These are phyloP conservation scores for Luehdorfia chinensis DNA, from an alignment of 1,140 invertebrate species.

Conservation along the genomic window DNA sequence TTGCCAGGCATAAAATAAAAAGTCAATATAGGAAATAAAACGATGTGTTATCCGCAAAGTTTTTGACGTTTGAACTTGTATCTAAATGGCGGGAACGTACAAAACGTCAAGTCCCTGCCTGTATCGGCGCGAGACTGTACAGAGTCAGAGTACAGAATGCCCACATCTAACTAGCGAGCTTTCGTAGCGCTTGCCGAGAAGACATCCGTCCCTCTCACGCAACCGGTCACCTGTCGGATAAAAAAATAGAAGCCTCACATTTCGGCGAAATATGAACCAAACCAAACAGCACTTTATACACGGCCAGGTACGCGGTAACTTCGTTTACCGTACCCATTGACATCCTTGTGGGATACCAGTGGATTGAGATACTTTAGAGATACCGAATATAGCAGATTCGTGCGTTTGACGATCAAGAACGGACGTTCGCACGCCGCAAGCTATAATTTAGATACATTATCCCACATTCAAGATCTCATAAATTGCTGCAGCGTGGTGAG, in stretches of 20 bases:
- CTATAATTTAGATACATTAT: constrained; percentile 59
- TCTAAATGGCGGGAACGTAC: constrained; percentile 21
- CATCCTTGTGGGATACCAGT: constrained; percentile 20
- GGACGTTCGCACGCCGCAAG: constrained; percentile 41
- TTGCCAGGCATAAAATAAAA: background rate
- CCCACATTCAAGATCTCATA: constrained; percentile 52
- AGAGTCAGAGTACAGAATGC: constrained; percentile 24
- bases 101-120: constrained; percentile 39
- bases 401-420: constrained; percentile 12
- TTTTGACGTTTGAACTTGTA: constrained; percentile 45
- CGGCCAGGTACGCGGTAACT: constrained; percentile 43
- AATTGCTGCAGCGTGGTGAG: constrained; percentile 39
- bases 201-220: constrained; percentile 51
- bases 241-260: constrained; percentile 60
- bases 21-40: constrained; percentile 18
- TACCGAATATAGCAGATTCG: constrained; percentile 23
- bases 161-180: constrained; percentile 50
- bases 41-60: constrained; percentile 32
- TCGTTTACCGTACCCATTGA: constrained; percentile 27
- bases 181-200: constrained; percentile 32
- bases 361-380: constrained; percentile 25
- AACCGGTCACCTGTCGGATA: constrained; percentile 59
- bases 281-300: constrained; percentile 46
- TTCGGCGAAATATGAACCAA: constrained; percentile 64
- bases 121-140: constrained; percentile 62